Percentiles rank a stretch among this genome's conserved stretches.
These are phyloP conservation scores for Eupithecia exiguata DNA, from an alignment of 2,888 invertebrate genomes.

Conservation along the genomic window DNA sequence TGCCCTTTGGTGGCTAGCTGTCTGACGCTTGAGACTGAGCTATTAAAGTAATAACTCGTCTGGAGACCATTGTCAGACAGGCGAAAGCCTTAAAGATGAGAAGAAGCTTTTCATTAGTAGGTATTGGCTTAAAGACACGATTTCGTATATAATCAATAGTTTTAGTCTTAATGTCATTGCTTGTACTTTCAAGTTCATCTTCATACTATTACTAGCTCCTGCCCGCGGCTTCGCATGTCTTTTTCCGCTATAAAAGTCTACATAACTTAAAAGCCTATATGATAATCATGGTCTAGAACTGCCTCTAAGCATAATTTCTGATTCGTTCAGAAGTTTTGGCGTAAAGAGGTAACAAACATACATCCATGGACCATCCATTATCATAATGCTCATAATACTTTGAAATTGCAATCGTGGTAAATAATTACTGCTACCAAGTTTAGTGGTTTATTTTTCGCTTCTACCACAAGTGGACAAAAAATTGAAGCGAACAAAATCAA, in stretches of 20 bases:
- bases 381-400: too few species aligned
- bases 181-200: not conserved
- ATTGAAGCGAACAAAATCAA: too few species aligned
- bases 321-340: not conserved
- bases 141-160: not conserved
- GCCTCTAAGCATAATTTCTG: too few species aligned
- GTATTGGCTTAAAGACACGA: not conserved
- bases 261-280: not conserved
- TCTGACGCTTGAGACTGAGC: slow-evolving; percentile 13
- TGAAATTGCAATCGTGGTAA: not conserved
- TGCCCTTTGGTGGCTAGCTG: slow-evolving; percentile 13
- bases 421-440: not conserved
- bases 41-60: not conserved
- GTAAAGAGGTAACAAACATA: not conserved
- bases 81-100: not conserved
- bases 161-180: not conserved
- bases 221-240: not conserved
- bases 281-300: not conserved
- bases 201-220: not conserved
- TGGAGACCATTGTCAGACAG: not conserved
- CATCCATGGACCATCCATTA: not conserved
- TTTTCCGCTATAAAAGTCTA: not conserved
- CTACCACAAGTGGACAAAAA: too few species aligned
- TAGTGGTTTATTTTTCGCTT: too few species aligned
- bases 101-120: not conserved